These are phyloP conservation scores for Lineus longissimus DNA, from an alignment of 1,140 invertebrate genomes.

Conservation along the genomic window DNA sequence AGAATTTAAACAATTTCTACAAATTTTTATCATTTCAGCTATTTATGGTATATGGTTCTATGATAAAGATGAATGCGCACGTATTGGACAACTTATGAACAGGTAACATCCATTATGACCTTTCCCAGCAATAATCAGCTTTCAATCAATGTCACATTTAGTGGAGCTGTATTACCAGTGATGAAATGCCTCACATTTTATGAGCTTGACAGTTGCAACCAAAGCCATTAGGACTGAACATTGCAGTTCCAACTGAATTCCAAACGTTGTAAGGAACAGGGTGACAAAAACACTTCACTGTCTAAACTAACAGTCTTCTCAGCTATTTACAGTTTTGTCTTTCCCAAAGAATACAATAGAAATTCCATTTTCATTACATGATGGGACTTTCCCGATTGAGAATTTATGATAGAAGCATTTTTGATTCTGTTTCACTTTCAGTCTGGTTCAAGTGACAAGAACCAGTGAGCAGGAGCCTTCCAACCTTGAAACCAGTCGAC, in stretches of 20 bases:
- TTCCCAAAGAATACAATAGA: too few relatives aligned
- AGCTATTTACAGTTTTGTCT: too few relatives aligned
- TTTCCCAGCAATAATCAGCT: neutral
- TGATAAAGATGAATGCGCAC: conserved; percentile 79
- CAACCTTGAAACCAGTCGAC: conserved; percentile 16
- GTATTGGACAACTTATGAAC: conserved; percentile 60
- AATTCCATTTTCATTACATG: too few relatives aligned
- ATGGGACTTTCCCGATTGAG: too few relatives aligned
- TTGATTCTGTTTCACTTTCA: conserved; percentile 13
- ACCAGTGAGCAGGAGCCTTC: conserved; percentile 21
- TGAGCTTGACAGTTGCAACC: too few relatives aligned
- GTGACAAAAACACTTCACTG: too few relatives aligned
- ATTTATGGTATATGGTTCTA: conserved; percentile 90
- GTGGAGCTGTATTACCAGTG: neutral
- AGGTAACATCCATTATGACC: conserved; percentile 30
- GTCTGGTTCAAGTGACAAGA: conserved; percentile 30
- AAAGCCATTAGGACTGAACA: too few relatives aligned
- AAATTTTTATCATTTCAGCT: conserved; percentile 31
- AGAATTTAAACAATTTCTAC: too few relatives aligned
- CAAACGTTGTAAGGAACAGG: too few relatives aligned
- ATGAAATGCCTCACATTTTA: conserved; percentile 6
- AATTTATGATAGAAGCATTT: too few relatives aligned
- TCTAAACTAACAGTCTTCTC: too few relatives aligned
- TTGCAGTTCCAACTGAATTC: too few relatives aligned
- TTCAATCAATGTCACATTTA: neutral